These are phyloP conservation scores for Aplochiton taeniatus DNA, from an alignment of 2,797 vertebrate species.

Conservation along the genomic window DNA sequence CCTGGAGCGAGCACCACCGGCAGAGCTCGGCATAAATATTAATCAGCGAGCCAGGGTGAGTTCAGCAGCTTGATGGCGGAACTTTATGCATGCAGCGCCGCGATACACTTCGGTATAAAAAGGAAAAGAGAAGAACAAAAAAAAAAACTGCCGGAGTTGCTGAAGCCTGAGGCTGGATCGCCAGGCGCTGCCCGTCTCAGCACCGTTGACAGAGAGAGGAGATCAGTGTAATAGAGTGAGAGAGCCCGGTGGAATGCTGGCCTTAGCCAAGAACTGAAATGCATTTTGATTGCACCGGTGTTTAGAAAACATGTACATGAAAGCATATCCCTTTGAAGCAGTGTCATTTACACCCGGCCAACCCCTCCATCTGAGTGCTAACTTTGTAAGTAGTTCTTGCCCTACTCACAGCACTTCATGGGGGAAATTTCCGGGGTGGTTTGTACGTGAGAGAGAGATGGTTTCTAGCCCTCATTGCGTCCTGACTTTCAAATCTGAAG, in stretches of 20 bases:
- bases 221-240: neutral
- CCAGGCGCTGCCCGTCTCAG: neutral
- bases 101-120: neutral
- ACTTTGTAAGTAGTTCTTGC: conserved; percentile 1
- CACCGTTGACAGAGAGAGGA: neutral
- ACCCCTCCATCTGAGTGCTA: neutral
- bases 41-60: neutral
- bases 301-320: conserved; percentile 1
- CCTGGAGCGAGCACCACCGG: neutral
- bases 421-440: neutral
- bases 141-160: conserved; percentile 11
- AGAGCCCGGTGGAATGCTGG: neutral
- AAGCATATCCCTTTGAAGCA: neutral
- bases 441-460: too few relatives aligned
- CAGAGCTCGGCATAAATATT: conserved; percentile 13
- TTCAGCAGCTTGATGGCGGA: neutral
- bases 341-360: neutral
- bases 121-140: too few relatives aligned
- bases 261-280: neutral
- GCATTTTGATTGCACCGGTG: neutral
- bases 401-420: neutral
- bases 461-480: too few relatives aligned
- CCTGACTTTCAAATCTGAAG: neutral
- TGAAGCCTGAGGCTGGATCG: conserved; percentile 13
- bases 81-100: conserved; percentile 1